A percentile compares a stretch with the other conserved stretches of the same genome.
Evolutionary conservation across 2,888 invertebrate species (phyloP).

Genomic region (Rhimphoctona megacephalus): DNA sequence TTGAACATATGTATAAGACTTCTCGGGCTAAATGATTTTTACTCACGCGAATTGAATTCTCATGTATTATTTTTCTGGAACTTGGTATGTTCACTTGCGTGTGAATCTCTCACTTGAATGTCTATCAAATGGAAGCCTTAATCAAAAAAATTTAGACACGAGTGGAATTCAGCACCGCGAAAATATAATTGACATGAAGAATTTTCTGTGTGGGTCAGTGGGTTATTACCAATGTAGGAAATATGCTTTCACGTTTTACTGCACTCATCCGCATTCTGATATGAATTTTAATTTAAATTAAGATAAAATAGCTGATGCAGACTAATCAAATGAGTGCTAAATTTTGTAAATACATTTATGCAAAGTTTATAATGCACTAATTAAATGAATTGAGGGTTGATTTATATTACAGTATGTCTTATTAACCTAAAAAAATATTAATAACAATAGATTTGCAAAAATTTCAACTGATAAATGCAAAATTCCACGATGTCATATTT

Average conservation of each 20-base stretch:
- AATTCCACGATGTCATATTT: no score
- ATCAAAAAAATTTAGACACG: conserved; percentile 21
- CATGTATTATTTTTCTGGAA: conserved; percentile 19
- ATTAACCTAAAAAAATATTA: no score
- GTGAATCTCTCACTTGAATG: conserved; percentile 31
- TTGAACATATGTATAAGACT: conserved; percentile 6
- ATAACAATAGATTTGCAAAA: no score
- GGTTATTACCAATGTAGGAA: conserved; percentile 50
- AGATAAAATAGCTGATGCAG: not conserved
- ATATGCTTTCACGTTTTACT: conserved; percentile 19
- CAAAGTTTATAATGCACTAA: no score
- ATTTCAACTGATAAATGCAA: no score
- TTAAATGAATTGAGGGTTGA: no score
- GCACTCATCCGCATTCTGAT: not conserved
- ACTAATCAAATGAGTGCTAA: no score
- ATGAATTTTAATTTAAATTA: not conserved
- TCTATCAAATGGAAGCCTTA: not conserved
- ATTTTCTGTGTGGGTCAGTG: conserved; percentile 60
- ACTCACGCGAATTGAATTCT: conserved; percentile 29
- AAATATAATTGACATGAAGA: conserved; percentile 46
- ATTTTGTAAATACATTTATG: no score
- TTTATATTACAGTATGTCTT: no score
- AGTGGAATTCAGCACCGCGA: conserved; percentile 46
- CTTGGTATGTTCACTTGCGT: conserved; percentile 25
- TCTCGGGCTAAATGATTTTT: conserved; percentile 18